These are phyloP conservation scores for Mesochorus sp. DNA, from an alignment of 2,888 invertebrate species.

Conservation along the genomic window DNA sequence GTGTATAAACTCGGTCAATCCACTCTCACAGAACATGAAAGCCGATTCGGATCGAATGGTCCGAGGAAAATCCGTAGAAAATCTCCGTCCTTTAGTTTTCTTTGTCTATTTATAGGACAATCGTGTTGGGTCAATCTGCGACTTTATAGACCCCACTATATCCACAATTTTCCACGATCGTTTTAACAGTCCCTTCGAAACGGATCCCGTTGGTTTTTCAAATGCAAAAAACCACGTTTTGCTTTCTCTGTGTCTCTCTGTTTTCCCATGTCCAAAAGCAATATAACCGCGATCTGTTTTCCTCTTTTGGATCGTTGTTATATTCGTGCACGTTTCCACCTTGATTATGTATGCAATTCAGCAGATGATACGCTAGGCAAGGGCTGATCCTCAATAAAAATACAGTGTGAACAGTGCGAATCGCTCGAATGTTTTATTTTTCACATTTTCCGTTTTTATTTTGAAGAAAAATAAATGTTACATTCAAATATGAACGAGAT, in stretches of 20 bases:
- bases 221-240: constrained; percentile 1
- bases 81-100: not conserved
- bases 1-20: constrained; percentile 23
- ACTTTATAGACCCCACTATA: not conserved
- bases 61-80: constrained; percentile 10
- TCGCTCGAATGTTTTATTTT: no score
- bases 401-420: not conserved
- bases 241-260: constrained; percentile 1
- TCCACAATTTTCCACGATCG: not conserved
- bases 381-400: not conserved
- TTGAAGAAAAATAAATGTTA: no score
- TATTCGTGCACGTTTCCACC: no score
- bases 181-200: constrained; percentile 2
- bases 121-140: not conserved
- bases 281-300: constrained; percentile 6
- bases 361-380: not conserved
- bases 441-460: no score
- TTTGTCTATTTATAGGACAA: constrained; percentile 2
- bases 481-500: no score
- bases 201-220: not conserved
- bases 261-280: not conserved
- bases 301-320: constrained; percentile 12
- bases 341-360: no score
- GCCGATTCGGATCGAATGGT: constrained; percentile 9
- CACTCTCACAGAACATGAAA: constrained; percentile 7